These are phyloP conservation scores for Brevimyrus niger DNA, from an alignment of 2,113 vertebrate genomes.

Conservation along the genomic window DNA sequence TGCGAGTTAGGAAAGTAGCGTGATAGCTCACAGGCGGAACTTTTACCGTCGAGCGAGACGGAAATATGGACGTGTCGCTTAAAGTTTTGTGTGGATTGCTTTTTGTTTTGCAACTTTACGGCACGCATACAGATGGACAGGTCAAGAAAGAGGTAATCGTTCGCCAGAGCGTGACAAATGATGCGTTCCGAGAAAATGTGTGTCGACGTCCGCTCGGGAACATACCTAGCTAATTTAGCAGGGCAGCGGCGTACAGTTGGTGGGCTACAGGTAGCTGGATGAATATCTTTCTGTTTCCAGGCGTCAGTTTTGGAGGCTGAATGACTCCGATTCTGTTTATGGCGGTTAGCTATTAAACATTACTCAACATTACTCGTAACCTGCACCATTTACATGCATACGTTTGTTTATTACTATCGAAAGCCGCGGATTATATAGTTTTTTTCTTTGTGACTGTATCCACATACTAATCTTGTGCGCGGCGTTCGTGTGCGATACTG, in stretches of 20 bases:
- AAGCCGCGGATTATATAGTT: neutral
- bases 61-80: slow-evolving; percentile 40
- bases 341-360: neutral
- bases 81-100: slow-evolving; percentile 46
- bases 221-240: neutral
- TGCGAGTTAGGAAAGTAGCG: neutral
- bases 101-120: slow-evolving; percentile 29
- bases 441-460: neutral
- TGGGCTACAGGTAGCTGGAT: slow-evolving; percentile 5
- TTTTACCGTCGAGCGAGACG: neutral
- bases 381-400: neutral
- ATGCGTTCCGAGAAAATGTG: neutral
- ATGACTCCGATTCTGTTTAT: neutral
- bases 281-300: neutral
- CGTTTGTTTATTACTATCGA: neutral
- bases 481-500: neutral
- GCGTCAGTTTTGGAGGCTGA: neutral
- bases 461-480: neutral
- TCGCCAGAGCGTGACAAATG: neutral
- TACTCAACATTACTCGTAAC: neutral
- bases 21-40: neutral
- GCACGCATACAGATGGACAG: slow-evolving; percentile 49
- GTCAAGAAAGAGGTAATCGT: slow-evolving; percentile 73
- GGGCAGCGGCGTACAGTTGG: neutral
- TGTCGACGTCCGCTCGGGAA: neutral